Evolutionary conservation across 2,888 invertebrate species (phyloP), one percentile per base, ranked within the genome.

Genomic region (Zonitis immaculata): DNA sequence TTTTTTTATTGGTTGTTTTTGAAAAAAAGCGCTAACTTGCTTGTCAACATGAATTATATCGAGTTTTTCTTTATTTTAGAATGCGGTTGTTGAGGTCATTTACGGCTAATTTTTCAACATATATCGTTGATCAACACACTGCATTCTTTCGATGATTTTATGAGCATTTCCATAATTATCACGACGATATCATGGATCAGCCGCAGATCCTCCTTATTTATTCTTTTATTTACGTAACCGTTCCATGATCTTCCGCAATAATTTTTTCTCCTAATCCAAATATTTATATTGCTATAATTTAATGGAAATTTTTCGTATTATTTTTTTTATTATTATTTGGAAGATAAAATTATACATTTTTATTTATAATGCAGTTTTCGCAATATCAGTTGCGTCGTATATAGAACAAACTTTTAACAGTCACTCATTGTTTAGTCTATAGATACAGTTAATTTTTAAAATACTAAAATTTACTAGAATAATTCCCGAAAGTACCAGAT

Each of bases 11-110:
- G 3, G 30, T 4, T 2, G 6, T n/a, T n/a, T n/a, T n/a, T n/a
- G n/a, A n/a, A 14, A 35, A 16, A 14, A 50, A 42, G 44, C 32
- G 26, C 28, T 30, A 50, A 47, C 44, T 50, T 26, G 54, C 49
- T 42, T 54, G 55, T 43, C 51, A 49, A 49, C 48, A 32, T 27
- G 45, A 44, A 43, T 48, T 51, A 35, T 46, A 52, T 52, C 46
- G 42, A 51, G 49, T 49, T 49, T 47, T 47, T 27, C 44, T 35
- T 16, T 16, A 28, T 35, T 45, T n/a, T 50, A 54, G 47, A 54
- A 49, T 50, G 46, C 12, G 5, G 22, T 46, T 25, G 39, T 45
- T 51, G 55, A 52, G 51, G 55, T 55, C 55, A 55, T 43, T 51
- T 30, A n/a, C 12, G 3, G 22, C 22, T 22, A 22, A 22, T 22